phyloP scores from a whole-genome alignment of 2,888 invertebrate species.

The Salticus scenicus region DNA sequence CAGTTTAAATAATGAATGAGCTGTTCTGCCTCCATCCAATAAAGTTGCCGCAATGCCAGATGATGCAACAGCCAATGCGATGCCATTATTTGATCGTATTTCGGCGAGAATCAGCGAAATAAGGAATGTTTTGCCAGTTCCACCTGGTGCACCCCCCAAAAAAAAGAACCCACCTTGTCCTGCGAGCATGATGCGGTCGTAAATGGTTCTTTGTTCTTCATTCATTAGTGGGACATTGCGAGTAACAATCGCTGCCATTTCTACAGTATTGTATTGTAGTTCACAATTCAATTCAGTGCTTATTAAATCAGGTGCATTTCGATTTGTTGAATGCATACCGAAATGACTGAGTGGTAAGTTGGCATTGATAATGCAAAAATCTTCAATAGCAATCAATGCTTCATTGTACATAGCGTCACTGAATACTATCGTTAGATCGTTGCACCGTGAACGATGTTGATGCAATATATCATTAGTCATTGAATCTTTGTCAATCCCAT shows the following conservation, averaged over 20 bases:
- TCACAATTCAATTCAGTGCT: constrained; percentile 19
- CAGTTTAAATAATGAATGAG: no score
- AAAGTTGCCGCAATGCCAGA: no score
- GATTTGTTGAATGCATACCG: no score
- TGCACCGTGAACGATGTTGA: constrained; percentile 26
- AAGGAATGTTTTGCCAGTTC: no score
- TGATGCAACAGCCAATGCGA: no score
- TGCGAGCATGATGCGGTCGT: no score
- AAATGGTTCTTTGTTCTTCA: constrained; percentile 20
- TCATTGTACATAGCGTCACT: constrained; percentile 46
- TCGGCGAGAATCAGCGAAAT: no score
- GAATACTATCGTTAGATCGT: constrained; percentile 32
- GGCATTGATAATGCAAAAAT: constrained; percentile 40
- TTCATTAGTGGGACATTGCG: constrained; percentile 31
- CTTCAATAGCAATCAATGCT: constrained; percentile 48
- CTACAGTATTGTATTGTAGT: constrained; percentile 21
- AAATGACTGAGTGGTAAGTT: constrained; percentile 12
- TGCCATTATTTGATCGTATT: no score
- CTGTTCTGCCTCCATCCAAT: no score
- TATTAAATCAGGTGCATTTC: not conserved
- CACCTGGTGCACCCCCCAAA: no score
- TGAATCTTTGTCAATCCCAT: no score
- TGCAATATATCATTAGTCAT: constrained; percentile 26
- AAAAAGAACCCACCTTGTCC: no score
- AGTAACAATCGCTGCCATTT: constrained; percentile 36